Evolutionary conservation across 1,140 invertebrate species (phyloP).

Genomic region (Thaumetopoea pityocampa): DNA sequence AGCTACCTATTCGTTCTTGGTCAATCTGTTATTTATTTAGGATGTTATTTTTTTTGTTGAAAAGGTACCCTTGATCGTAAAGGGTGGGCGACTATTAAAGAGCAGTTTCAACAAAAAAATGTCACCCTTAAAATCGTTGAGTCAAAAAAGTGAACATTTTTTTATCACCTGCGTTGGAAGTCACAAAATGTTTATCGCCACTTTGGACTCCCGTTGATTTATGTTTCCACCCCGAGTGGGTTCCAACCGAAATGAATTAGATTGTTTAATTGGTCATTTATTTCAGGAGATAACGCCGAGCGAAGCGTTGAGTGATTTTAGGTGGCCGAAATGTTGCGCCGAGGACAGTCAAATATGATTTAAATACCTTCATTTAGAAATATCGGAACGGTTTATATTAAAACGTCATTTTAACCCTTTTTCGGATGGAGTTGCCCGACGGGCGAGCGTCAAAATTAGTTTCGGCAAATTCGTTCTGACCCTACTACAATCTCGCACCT

Average conservation of each 20-base stretch:
- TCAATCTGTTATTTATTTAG: slow-evolving; percentile 59
- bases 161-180: slow-evolving; percentile 72
- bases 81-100: slow-evolving; percentile 68
- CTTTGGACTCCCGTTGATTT: slow-evolving; percentile 72
- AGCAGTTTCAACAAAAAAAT: slow-evolving; percentile 66
- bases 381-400: too few relatives aligned
- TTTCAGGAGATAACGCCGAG: slow-evolving; percentile 63
- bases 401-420: too few relatives aligned
- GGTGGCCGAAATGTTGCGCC: slow-evolving; percentile 47
- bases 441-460: too few relatives aligned
- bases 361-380: slow-evolving; percentile 15
- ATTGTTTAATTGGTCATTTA: slow-evolving; percentile 74
- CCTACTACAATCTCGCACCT: too few relatives aligned
- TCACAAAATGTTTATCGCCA: slow-evolving; percentile 74
- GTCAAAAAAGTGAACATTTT: slow-evolving; percentile 60
- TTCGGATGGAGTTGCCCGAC: too few relatives aligned
- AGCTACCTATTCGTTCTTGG: slow-evolving; percentile 50
- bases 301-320: slow-evolving; percentile 39
- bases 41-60: slow-evolving; percentile 56
- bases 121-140: slow-evolving; percentile 60
- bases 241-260: slow-evolving; percentile 63
- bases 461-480: too few relatives aligned
- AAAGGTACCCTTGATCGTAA: slow-evolving; percentile 47
- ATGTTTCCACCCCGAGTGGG: slow-evolving; percentile 58
- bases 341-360: slow-evolving; percentile 32